Evolutionary conservation across 2,113 vertebrate genomes (phyloP).

Genomic region (Austrofundulus limnaeus): DNA sequence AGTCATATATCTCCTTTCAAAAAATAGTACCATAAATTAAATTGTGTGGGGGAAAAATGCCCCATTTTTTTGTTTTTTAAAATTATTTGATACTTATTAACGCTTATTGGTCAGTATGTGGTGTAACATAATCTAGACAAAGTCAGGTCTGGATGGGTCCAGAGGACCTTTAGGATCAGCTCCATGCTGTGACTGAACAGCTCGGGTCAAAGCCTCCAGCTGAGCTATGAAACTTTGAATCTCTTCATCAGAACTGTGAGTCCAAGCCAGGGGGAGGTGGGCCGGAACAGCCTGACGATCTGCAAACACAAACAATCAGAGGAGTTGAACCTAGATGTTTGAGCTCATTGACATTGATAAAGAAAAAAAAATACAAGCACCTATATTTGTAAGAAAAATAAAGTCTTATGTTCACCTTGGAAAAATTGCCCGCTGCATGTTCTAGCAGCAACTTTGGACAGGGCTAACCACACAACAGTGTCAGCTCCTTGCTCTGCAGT

Average conservation of each 20-base stretch:
- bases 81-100: background rate
- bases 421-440: conserved; percentile 71
- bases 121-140: conserved; percentile 27
- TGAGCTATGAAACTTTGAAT: conserved; percentile 64
- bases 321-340: background rate
- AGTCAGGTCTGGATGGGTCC: conserved; percentile 4
- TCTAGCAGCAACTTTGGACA: conserved; percentile 53
- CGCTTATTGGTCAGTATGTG: background rate
- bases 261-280: conserved; percentile 79
- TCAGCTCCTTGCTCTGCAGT: conserved; percentile 70
- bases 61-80: too few species aligned
- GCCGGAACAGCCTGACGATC: conserved; percentile 67
- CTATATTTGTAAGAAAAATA: background rate
- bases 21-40: too few species aligned
- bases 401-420: conserved; percentile 59
- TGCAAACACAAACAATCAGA: conserved; percentile 44
- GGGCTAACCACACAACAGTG: conserved; percentile 73
- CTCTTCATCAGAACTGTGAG: conserved; percentile 63
- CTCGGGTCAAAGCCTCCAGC: conserved; percentile 64
- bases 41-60: too few species aligned
- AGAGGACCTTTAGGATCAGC: background rate
- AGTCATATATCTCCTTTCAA: too few species aligned
- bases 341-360: background rate
- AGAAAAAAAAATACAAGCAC: background rate
- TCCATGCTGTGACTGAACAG: conserved; percentile 33